Evolutionary conservation across 2,888 invertebrate species (phyloP).

Genomic region (Oegoconia quadripuncta): DNA sequence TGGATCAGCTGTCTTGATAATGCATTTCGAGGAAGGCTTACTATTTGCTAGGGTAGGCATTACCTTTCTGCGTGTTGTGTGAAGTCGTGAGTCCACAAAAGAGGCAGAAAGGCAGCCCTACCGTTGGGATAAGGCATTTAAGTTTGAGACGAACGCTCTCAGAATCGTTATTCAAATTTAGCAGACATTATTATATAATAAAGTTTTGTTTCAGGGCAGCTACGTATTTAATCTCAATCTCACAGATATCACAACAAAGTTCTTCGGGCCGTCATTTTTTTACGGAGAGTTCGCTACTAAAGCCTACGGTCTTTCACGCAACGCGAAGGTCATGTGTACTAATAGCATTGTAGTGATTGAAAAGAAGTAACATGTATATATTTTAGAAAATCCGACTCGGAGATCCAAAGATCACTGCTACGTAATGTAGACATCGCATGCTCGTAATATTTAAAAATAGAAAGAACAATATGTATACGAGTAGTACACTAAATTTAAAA

Average conservation of each 20-base stretch:
- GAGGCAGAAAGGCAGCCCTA: not conserved
- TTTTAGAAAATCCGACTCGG: too few relatives aligned
- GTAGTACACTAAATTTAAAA: too few relatives aligned
- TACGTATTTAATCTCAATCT: not conserved
- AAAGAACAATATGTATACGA: too few relatives aligned
- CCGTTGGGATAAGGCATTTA: not conserved
- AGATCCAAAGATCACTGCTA: too few relatives aligned
- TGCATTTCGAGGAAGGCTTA: too few relatives aligned
- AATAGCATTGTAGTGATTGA: too few relatives aligned
- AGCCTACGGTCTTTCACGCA: not conserved
- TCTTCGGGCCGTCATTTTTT: conserved; percentile 1
- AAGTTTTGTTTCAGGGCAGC: not conserved
- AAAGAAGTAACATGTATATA: too few relatives aligned
- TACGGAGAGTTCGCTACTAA: not conserved
- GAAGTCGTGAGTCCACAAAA: not conserved
- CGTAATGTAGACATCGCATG: too few relatives aligned
- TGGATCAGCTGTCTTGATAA: too few relatives aligned
- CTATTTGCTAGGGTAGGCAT: too few relatives aligned
- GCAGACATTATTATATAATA: not conserved
- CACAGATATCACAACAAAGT: not conserved
- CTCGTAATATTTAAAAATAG: too few relatives aligned
- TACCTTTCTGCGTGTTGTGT: too few relatives aligned
- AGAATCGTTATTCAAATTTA: not conserved
- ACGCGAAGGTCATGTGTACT: not conserved
- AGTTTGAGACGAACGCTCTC: not conserved